Conservation (phyloP, 1,140 invertebrate species). For the Saccostrea cuccullata region DNA sequence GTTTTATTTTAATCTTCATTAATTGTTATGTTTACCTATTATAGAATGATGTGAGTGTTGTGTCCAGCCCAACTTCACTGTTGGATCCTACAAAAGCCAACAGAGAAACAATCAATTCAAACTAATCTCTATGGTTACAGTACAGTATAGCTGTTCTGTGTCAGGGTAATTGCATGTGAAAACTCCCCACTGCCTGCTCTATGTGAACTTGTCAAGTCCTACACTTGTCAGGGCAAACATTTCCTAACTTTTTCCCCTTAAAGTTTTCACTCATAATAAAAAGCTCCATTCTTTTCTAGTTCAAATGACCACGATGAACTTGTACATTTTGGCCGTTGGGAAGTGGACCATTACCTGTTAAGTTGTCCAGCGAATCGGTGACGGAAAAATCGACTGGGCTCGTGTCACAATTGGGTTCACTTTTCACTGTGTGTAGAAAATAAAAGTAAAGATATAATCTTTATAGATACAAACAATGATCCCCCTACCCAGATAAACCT, state of each 20-base stretch:
- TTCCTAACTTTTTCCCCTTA: constrained; percentile 10
- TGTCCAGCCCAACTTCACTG: constrained; percentile 13
- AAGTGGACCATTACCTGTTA: constrained; percentile 19
- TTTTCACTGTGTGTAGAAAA: constrained; percentile 28
- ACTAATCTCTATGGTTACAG: constrained; percentile 25
- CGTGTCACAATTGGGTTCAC: constrained; percentile 36
- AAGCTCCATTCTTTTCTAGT: neutral
- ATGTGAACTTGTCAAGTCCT: constrained; percentile 9
- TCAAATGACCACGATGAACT: neutral
- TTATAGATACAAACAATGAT: constrained; percentile 36
- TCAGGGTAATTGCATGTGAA: constrained; percentile 24
- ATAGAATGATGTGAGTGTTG: constrained; percentile 18
- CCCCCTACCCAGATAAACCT: constrained; percentile 18
- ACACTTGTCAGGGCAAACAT: neutral
- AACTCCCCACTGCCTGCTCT: constrained; percentile 8
- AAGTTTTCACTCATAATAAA: constrained; percentile 10
- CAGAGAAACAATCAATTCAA: neutral
- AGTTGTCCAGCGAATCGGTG: constrained; percentile 17
- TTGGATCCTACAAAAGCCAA: neutral
- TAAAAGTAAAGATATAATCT: constrained; percentile 36
- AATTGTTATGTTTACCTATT: neutral
- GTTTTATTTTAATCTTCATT: neutral
- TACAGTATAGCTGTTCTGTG: constrained; percentile 5
- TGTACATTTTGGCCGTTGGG: neutral
- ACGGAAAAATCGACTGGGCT: constrained; percentile 26